Base-by-base conservation (phyloP, 2,888 invertebrate genomes). In the Hydrotaea cyrtoneurina region DNA sequence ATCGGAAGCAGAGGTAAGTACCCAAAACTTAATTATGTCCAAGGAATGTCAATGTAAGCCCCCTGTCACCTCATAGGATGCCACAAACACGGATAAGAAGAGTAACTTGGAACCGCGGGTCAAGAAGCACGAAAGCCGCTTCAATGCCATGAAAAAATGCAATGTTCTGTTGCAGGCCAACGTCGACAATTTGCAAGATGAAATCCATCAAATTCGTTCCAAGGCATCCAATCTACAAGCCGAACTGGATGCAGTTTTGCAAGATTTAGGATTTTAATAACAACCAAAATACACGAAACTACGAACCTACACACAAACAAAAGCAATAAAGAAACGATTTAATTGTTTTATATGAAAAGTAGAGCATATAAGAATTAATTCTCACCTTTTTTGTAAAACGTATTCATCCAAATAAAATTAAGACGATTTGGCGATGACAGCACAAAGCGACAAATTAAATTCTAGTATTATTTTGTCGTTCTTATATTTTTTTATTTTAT, bases 81-180 rank as follows among this genome's bases (percentile, higher is more conserved):
- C 96, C 17, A 94, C 95, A 0, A 90, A 94, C 76, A 94, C 95
- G 0, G 94, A 94, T 80, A 95, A 95, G 91, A 95, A 95, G 88
- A 93, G 93, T 2, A 96, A 96, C 88, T 92, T 96, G 21, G 93
- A 94, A 23, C 94, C 93, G 75, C 93, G 95, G 78, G 92, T 95
- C 1, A 96, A 96, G 90, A 94, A 95, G 75, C 96, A 97, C 90
- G 97, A 97, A 90, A 95, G 95, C 69, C 94, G 96, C 85, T 93
- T 97, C 11, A 94, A 95, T 53, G 96, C 97, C 0, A 93, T 97
- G 89, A 97, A 96, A 92, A 98, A 98, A 90, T 97, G 97, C 86
- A 98, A 97, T 90, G 96, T 97, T 85, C 93, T 97, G 87, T 93
- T 97, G 13, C 96, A 97, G 93, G 96, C 97, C 0, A 97, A 97